Evolutionary conservation across 1,140 invertebrate genomes (phyloP).

Genomic region (Drosophila simulans): DNA sequence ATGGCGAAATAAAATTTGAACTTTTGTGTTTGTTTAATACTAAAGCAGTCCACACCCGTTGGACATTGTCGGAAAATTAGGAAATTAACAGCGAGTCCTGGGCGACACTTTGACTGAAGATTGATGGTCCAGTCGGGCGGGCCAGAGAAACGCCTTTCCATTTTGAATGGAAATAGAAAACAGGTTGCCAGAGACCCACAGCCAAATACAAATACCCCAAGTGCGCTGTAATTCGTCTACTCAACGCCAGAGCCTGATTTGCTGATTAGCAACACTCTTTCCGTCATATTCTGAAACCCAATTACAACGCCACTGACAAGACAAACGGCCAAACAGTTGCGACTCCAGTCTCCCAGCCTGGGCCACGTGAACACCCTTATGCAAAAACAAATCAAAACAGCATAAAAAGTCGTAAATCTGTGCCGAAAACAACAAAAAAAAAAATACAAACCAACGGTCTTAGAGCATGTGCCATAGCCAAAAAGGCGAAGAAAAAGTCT

Average conservation of each 20-base stretch:
- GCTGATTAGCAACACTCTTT: constrained; percentile 82
- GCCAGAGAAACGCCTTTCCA: constrained; percentile 36
- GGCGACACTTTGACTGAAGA: constrained; percentile 33
- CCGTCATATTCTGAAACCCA: constrained; percentile 82
- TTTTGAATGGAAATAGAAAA: constrained; percentile 28
- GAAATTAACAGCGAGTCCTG: constrained; percentile 13
- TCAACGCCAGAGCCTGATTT: constrained; percentile 78
- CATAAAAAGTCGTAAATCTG: constrained; percentile 80
- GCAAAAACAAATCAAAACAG: constrained; percentile 83
- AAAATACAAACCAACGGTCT: constrained; percentile 19
- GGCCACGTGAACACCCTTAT: constrained; percentile 81
- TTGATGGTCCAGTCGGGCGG: constrained; percentile 25
- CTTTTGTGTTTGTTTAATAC: constrained; percentile 22
- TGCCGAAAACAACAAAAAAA: constrained; percentile 54
- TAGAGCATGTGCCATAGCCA: constrained; percentile 72
- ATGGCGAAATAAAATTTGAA: constrained; percentile 26
- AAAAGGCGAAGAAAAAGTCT: constrained; percentile 15
- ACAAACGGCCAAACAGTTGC: constrained; percentile 78
- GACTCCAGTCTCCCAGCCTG: constrained; percentile 16
- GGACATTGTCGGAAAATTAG: neutral
- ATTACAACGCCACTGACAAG: constrained; percentile 73
- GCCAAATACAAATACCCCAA: constrained; percentile 15
- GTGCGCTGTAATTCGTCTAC: constrained; percentile 77
- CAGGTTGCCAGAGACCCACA: constrained; percentile 30
- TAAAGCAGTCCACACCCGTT: constrained; percentile 6